Conservation (phyloP, 1,140 invertebrate species). For the Drosophila suzukii region DNA sequence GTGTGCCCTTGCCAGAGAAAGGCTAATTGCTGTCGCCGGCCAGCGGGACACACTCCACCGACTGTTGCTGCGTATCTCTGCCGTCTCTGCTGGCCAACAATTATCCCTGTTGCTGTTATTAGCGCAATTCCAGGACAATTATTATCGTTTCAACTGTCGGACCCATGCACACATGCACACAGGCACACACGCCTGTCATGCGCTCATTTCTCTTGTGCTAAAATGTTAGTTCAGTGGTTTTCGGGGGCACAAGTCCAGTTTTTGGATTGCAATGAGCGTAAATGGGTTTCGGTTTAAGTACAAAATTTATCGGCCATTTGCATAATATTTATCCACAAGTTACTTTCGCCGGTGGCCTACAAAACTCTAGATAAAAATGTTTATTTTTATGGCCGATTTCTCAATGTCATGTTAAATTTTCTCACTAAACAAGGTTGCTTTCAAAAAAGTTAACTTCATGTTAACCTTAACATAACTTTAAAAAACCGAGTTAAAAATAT, state of each 20-base stretch:
- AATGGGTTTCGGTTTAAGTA: background rate
- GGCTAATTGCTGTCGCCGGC: conserved; percentile 54
- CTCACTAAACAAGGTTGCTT: too few species aligned
- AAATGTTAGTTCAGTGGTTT: conserved; percentile 38
- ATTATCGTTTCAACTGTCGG: conserved; percentile 57
- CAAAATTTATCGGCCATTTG: background rate
- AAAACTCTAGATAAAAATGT: background rate
- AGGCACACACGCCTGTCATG: conserved; percentile 15
- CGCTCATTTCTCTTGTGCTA: conserved; percentile 16
- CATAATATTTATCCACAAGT: background rate
- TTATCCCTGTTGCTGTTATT: conserved; percentile 72
- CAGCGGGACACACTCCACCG: conserved; percentile 21
- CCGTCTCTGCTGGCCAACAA: conserved; percentile 42
- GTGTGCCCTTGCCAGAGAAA: conserved; percentile 31
- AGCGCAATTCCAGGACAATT: conserved; percentile 69
- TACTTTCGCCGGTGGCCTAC: background rate
- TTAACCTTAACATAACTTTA: too few species aligned
- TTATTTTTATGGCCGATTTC: too few species aligned
- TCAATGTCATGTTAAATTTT: too few species aligned
- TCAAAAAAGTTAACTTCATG: too few species aligned
- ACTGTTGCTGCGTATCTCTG: conserved; percentile 17
- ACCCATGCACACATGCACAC: conserved; percentile 10
- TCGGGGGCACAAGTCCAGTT: conserved; percentile 12
- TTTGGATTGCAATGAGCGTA: background rate
- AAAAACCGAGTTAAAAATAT: too few species aligned